These are phyloP conservation scores for Calephelis nemesis DNA, from an alignment of 1,140 invertebrate species.

Conservation along the genomic window DNA sequence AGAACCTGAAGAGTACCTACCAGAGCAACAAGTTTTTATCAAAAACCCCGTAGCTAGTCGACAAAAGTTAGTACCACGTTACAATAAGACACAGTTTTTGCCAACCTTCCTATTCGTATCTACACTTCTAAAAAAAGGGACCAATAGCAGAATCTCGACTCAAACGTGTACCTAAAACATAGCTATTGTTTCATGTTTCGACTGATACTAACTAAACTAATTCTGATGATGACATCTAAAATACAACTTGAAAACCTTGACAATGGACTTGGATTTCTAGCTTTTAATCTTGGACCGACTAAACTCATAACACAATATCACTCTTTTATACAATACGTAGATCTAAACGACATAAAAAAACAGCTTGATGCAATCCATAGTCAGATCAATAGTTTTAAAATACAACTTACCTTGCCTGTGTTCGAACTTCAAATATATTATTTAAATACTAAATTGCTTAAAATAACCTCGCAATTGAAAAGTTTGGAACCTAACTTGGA, in stretches of 20 bases:
- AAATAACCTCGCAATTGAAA: conserved; percentile 21
- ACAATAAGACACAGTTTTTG: too few species aligned
- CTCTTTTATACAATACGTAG: conserved; percentile 26
- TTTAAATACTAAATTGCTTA: conserved; percentile 18
- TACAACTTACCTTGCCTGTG: conserved; percentile 6
- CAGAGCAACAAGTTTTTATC: conserved; percentile 17
- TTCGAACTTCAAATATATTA: conserved; percentile 21
- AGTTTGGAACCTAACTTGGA: conserved; percentile 22
- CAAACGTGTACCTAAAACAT: too few species aligned
- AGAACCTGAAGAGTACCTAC: neutral
- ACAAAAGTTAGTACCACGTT: too few species aligned
- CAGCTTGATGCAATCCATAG: conserved; percentile 19
- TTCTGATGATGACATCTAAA: conserved; percentile 14
- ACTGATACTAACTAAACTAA: neutral
- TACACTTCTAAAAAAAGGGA: too few species aligned
- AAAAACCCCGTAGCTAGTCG: conserved; percentile 7
- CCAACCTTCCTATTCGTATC: too few species aligned
- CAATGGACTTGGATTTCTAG: neutral
- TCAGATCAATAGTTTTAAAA: conserved; percentile 11
- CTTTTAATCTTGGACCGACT: conserved; percentile 22
- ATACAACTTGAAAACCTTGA: conserved; percentile 30
- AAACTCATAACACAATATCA: conserved; percentile 27
- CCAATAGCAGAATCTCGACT: too few species aligned
- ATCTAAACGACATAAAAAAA: conserved; percentile 21
- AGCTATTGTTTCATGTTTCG: conserved; percentile 29